Conservation (phyloP, 2,113 vertebrate genomes). For the Piliocolobus tephrosceles region DNA sequence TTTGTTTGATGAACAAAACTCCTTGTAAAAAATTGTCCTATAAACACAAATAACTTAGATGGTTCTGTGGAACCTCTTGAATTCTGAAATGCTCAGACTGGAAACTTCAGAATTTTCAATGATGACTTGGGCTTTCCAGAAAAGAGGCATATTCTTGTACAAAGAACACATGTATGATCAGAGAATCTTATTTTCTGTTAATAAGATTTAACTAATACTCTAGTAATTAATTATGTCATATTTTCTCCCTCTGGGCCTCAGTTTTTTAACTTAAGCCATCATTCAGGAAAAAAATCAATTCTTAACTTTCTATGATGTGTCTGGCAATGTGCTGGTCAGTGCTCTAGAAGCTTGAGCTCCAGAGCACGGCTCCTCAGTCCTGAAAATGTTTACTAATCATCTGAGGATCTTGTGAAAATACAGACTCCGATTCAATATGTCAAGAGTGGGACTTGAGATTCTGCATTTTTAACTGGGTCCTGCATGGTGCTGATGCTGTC, state of each 20-base stretch:
- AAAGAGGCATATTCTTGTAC: background rate
- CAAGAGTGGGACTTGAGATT: background rate
- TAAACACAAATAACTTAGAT: constrained; percentile 42
- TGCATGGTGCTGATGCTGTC: background rate
- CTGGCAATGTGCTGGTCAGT: background rate
- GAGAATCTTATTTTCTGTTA: background rate
- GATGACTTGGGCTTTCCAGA: background rate
- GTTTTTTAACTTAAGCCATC: background rate
- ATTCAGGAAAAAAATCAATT: background rate
- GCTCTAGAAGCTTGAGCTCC: background rate
- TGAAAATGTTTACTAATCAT: background rate
- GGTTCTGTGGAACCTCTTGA: background rate
- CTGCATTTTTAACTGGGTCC: background rate
- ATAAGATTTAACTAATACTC: background rate
- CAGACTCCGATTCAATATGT: background rate
- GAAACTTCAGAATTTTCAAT: background rate
- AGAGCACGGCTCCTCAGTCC: background rate
- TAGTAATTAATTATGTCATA: background rate
- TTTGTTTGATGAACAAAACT: constrained; percentile 28
- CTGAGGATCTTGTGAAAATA: background rate
- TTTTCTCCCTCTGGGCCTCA: background rate
- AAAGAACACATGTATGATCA: background rate
- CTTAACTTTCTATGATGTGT: background rate
- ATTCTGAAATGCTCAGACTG: background rate
- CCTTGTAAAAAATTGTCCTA: background rate